Conservation (phyloP, 2,888 invertebrate genomes). For the Crepidodera aurea region DNA sequence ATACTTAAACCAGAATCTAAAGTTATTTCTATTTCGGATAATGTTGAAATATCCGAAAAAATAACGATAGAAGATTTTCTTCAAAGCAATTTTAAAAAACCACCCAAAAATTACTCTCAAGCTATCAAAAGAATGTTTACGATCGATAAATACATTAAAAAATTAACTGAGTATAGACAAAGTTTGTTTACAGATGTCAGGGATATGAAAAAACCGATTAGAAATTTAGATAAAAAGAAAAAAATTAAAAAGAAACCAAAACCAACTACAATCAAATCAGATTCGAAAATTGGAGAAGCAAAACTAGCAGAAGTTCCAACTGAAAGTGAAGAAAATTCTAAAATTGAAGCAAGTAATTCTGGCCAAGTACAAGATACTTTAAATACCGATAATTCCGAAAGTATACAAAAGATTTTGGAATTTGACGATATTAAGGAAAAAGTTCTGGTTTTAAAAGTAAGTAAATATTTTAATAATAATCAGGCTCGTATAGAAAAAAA, state of each 20-base stretch:
- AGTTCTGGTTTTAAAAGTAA: constrained; percentile 50
- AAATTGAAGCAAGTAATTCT: neutral
- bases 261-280: too few species aligned
- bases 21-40: too few species aligned
- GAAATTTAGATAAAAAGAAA: constrained; percentile 1
- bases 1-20: too few species aligned
- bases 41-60: too few species aligned
- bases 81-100: constrained; percentile 13
- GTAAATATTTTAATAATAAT: too few species aligned
- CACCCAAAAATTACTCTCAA: constrained; percentile 21
- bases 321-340: neutral
- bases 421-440: constrained; percentile 42
- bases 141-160: constrained; percentile 49
- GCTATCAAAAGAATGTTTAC: constrained; percentile 42
- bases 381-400: too few species aligned
- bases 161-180: constrained; percentile 46
- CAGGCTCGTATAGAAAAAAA: too few species aligned
- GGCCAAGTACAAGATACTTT: neutral
- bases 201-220: neutral
- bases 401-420: too few species aligned
- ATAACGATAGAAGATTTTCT: constrained; percentile 21
- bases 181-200: constrained; percentile 19
- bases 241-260: neutral
- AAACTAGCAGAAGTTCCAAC: too few species aligned
- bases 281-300: too few species aligned